Evolutionary conservation across 2,797 vertebrate genomes (phyloP).

Genomic region (Manis pentadactyla): DNA sequence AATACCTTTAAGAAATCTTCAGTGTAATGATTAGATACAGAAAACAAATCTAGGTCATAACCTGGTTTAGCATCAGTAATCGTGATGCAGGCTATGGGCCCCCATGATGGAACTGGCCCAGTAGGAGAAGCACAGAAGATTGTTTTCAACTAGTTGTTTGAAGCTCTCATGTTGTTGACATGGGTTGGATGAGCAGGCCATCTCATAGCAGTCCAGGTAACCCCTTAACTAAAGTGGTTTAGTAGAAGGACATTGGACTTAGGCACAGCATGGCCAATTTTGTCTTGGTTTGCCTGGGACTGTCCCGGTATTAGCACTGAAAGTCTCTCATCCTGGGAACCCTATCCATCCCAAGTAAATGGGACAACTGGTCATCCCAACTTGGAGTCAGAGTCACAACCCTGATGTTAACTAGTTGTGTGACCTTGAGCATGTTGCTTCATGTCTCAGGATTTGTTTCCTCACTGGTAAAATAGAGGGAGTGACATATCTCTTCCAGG

Average conservation of each 20-base stretch:
- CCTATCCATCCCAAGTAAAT: background rate
- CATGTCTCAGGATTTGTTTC: background rate
- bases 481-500: background rate
- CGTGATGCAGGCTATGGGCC: constrained; percentile 44
- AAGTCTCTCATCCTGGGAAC: background rate
- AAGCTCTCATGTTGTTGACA: background rate
- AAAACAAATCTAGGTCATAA: constrained; percentile 95
- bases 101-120: background rate
- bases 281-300: background rate
- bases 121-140: too few relatives aligned
- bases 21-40: constrained; percentile 95
- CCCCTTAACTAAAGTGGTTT: background rate
- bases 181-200: background rate
- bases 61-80: constrained; percentile 93
- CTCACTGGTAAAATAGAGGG: background rate
- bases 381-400: background rate
- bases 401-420: background rate
- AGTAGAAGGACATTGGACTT: background rate
- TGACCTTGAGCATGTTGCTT: background rate
- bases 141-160: background rate
- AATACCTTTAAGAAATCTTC: constrained; percentile 93
- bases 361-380: background rate
- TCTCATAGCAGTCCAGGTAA: background rate
- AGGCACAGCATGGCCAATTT: background rate
- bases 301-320: background rate